Conservation (phyloP, 2,113 vertebrate genomes). For the Gallinago jamesoni region DNA sequence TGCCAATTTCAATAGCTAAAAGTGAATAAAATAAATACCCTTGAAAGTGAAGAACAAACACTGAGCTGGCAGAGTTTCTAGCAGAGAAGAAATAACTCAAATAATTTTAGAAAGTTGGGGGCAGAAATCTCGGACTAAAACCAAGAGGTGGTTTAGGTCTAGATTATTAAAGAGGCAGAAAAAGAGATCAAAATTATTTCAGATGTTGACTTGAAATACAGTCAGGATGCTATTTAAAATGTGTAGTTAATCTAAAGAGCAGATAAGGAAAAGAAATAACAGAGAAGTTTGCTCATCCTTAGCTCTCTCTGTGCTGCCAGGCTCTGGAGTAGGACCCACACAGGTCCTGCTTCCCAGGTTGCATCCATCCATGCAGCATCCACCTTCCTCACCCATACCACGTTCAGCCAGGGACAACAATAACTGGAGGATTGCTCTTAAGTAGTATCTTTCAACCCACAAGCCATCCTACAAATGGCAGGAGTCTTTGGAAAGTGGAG, state of each 20-base stretch:
- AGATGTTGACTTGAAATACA: not conserved
- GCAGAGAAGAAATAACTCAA: constrained; percentile 55
- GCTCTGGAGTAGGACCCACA: rapidly evolving
- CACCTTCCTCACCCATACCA: rapidly evolving
- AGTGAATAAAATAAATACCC: constrained; percentile 69
- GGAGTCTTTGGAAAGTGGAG: not conserved
- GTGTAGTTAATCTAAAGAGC: not conserved
- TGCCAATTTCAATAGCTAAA: constrained; percentile 64
- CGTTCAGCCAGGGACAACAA: not conserved
- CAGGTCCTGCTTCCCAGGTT: rapidly evolving
- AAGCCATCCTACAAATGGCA: not conserved
- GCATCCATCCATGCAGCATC: not conserved
- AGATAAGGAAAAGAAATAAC: not conserved
- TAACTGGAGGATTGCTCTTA: rapidly evolving
- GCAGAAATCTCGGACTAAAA: constrained; percentile 22
- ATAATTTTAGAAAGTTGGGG: not conserved
- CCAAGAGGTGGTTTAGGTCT: not conserved
- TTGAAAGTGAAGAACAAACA: constrained; percentile 51
- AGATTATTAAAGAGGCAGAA: constrained; percentile 24
- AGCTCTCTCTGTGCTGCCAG: not conserved
- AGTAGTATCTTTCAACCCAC: rapidly evolving
- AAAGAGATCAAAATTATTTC: constrained; percentile 38
- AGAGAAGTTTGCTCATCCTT: not conserved
- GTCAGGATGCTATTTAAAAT: not conserved
- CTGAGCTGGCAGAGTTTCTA: constrained; percentile 52